phyloP scores from a whole-genome alignment of 2,888 invertebrate genomes.

The Cecidostiba fungosa region DNA sequence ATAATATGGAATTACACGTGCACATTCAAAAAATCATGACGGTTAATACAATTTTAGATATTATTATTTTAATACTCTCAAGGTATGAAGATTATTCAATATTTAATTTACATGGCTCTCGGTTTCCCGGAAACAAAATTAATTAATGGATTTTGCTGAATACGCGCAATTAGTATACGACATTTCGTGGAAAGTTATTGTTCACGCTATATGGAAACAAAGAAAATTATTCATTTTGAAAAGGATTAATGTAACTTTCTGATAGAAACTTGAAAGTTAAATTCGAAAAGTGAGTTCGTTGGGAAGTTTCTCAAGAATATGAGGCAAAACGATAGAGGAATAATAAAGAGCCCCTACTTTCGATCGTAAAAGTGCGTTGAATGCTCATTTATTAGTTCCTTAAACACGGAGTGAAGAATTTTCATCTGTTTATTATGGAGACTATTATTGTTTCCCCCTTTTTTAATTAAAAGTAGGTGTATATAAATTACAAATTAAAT shows the following conservation, averaged over 20 bases:
- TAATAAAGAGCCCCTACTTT: background rate
- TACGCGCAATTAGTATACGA: background rate
- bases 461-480: too few species aligned
- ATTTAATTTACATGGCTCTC: too few species aligned
- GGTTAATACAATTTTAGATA: too few species aligned
- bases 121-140: too few species aligned
- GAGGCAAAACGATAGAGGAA: background rate
- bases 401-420: background rate
- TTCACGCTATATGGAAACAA: background rate
- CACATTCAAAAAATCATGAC: too few species aligned
- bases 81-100: too few species aligned
- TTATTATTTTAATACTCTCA: too few species aligned
- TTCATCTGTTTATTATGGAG: background rate
- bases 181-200: background rate
- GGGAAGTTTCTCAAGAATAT: background rate
- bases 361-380: background rate
- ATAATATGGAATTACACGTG: too few species aligned
- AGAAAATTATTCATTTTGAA: background rate
- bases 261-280: background rate
- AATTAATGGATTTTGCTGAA: too few species aligned
- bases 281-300: background rate
- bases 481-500: too few species aligned
- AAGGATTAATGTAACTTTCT: background rate
- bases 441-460: too few species aligned
- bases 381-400: background rate